These are phyloP conservation scores for Clarias batrachus DNA, from an alignment of 2,113 vertebrate genomes.

Conservation along the genomic window DNA sequence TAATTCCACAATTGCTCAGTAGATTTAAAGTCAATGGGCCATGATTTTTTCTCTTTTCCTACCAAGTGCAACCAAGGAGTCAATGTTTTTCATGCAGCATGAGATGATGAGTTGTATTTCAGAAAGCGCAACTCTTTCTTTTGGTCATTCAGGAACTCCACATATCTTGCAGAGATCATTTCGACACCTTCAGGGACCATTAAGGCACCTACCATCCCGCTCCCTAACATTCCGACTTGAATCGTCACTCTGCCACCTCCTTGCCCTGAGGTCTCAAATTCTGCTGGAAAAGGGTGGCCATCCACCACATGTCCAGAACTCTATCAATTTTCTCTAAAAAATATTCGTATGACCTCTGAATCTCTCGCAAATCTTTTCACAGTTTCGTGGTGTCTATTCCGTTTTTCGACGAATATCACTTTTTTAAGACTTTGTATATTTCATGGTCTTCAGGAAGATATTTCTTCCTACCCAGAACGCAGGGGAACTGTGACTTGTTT, in stretches of 20 bases:
- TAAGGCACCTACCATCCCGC: slow-evolving; percentile 8
- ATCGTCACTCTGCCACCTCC: slow-evolving; percentile 1
- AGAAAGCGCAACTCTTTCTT: too few relatives aligned
- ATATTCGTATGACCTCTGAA: slow-evolving; percentile 37
- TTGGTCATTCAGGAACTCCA: background rate
- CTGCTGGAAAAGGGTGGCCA: background rate
- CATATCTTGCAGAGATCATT: background rate
- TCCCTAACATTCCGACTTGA: slow-evolving; percentile 1
- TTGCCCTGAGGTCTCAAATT: background rate
- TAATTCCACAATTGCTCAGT: background rate
- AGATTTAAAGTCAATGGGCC: background rate
- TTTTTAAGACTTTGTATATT: background rate
- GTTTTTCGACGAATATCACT: slow-evolving; percentile 24
- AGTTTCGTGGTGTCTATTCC: background rate
- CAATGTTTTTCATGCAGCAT: background rate
- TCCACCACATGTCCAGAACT: background rate
- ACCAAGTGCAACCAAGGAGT: background rate
- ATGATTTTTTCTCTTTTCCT: background rate
- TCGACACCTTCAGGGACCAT: slow-evolving; percentile 8
- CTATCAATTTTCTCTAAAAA: background rate
- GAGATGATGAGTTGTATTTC: too few relatives aligned
- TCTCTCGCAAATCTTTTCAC: slow-evolving; percentile 45
- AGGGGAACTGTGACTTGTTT: background rate
- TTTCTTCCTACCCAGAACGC: background rate
- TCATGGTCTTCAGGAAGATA: slow-evolving; percentile 8